A percentile compares a stretch with the other conserved stretches of the same genome.
Conservation (phyloP, 2,797 vertebrate species). For the Rhincodon typus region DNA sequence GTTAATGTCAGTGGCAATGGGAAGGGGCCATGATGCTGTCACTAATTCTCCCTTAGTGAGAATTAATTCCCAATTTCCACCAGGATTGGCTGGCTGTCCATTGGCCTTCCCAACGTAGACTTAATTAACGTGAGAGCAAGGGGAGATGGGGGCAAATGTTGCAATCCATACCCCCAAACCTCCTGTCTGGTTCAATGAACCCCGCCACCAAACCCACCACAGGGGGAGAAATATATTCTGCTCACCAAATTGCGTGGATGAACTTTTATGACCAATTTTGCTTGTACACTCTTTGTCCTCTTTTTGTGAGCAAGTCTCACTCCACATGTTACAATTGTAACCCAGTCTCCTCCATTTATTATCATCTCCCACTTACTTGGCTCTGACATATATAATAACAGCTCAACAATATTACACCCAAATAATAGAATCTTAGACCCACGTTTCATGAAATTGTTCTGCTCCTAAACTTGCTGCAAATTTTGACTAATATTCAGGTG, state of each 20-base stretch:
- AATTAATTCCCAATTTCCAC: too few relatives aligned
- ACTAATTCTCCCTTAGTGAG: too few relatives aligned
- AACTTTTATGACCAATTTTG: not conserved
- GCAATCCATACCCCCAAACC: too few relatives aligned
- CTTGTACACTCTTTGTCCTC: not conserved
- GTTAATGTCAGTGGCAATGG: too few relatives aligned
- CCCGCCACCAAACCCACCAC: too few relatives aligned
- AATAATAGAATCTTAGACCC: not conserved
- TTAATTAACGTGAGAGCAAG: too few relatives aligned
- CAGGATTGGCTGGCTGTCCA: too few relatives aligned
- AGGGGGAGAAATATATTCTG: not conserved
- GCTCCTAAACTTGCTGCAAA: not conserved
- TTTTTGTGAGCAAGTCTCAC: not conserved
- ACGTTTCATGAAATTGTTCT: not conserved
- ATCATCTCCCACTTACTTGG: not conserved
- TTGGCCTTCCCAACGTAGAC: too few relatives aligned
- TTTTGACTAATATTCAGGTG: not conserved
- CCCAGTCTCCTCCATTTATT: not conserved
- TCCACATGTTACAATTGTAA: not conserved
- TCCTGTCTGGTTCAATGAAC: too few relatives aligned
- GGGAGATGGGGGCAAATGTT: too few relatives aligned
- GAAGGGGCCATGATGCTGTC: too few relatives aligned
- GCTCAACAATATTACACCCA: not conserved
- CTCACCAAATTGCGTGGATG: not conserved
- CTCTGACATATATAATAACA: not conserved